A percentile compares a stretch with the other conserved stretches of the same genome.
These are phyloP conservation scores for Halcyon malimbica DNA, from an alignment of 2,113 vertebrate species.

Conservation along the genomic window DNA sequence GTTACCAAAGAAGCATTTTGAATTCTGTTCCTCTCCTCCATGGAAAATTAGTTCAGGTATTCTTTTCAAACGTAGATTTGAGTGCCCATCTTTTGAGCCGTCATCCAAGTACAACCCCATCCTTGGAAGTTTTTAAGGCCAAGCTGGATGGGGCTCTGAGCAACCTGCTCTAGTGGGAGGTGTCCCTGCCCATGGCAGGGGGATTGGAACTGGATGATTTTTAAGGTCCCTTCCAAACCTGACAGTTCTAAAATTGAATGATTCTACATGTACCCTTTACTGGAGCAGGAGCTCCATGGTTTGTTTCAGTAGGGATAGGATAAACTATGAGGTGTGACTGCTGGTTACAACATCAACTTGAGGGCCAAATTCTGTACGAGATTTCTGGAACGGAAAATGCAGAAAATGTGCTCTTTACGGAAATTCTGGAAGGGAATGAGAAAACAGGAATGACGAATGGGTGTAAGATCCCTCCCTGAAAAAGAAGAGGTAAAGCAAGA, in stretches of 20 bases:
- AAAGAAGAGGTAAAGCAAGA: not conserved
- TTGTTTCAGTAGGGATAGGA: not conserved
- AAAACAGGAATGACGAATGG: not conserved
- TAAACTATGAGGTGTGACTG: not conserved
- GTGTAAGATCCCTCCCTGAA: not conserved
- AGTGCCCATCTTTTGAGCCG: not conserved
- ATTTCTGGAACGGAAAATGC: not conserved
- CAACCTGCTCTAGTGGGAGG: no score
- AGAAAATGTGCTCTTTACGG: not conserved
- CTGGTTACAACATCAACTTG: not conserved
- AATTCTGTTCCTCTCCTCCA: not conserved
- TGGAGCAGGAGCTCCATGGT: not conserved
- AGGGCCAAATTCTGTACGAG: not conserved
- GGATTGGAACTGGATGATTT: no score
- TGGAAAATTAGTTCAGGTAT: not conserved
- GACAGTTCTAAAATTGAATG: no score
- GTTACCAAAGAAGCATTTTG: not conserved
- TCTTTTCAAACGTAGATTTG: accelerated
- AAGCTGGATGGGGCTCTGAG: no score
- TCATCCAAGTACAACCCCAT: not conserved
- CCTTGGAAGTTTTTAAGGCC: no score
- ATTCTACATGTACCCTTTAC: not conserved
- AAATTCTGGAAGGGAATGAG: not conserved
- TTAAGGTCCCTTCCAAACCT: no score
- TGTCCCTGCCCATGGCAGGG: no score